Percentiles rank a stretch among this genome's conserved stretches.
Evolutionary conservation across 2,888 invertebrate genomes (phyloP).

Genomic region (Gonocerus acuteangulatus): DNA sequence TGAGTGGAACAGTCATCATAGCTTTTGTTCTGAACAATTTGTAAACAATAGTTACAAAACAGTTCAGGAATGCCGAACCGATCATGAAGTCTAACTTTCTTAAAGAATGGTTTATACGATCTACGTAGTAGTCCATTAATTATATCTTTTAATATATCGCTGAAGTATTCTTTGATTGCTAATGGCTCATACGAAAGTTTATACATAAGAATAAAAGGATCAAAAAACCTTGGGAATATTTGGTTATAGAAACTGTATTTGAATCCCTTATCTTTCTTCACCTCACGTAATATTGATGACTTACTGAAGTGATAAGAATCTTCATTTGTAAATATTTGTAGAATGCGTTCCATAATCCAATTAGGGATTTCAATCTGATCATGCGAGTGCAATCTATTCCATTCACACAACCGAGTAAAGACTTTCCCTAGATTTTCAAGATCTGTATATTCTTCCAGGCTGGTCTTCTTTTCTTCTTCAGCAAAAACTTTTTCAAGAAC

Average conservation of each 20-base stretch:
- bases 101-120: slow-evolving; percentile 11
- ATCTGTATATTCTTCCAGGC: not conserved
- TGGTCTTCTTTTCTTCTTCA: not conserved
- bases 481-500: slow-evolving; percentile 15
- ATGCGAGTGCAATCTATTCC: slow-evolving; percentile 6
- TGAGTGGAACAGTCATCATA: not conserved
- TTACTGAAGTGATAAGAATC: not conserved
- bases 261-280: slow-evolving; percentile 12
- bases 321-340: not conserved
- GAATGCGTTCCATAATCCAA: slow-evolving; percentile 24
- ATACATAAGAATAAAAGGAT: slow-evolving; percentile 9
- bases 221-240: slow-evolving; percentile 15
- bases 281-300: not conserved
- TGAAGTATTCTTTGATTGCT: not conserved
- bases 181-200: not conserved
- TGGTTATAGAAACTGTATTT: slow-evolving; percentile 4
- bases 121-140: not conserved
- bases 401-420: not conserved
- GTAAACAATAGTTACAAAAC: not conserved
- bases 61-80: slow-evolving; percentile 2
- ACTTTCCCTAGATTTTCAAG: not conserved
- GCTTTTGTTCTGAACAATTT: not conserved
- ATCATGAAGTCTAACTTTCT: slow-evolving; percentile 10
- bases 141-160: not conserved
- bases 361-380: slow-evolving; percentile 19